Percentiles rank a stretch among this genome's conserved stretches.
phyloP scores from a whole-genome alignment of 2,113 vertebrate species.

The Raja brachyura region DNA sequence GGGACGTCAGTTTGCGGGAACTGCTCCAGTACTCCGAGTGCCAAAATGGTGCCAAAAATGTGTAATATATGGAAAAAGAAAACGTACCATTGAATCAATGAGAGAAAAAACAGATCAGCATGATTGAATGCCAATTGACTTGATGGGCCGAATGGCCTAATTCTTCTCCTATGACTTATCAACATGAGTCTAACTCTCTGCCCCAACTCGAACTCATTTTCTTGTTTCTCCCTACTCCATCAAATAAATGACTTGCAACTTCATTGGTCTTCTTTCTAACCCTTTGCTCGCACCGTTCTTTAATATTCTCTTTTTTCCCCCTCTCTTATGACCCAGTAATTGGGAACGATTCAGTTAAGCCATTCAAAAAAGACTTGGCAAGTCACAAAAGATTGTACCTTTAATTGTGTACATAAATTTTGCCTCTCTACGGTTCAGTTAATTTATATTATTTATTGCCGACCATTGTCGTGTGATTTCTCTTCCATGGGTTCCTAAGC shows the following conservation, averaged over 20 bases:
- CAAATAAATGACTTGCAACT: neutral
- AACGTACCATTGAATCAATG: too few species aligned
- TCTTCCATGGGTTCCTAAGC: neutral
- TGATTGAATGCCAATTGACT: too few species aligned
- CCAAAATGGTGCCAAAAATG: too few species aligned
- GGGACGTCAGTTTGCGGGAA: too few species aligned
- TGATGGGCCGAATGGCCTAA: too few species aligned
- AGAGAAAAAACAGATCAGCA: too few species aligned
- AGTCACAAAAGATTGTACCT: neutral
- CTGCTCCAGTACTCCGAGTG: too few species aligned
- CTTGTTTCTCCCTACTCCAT: neutral
- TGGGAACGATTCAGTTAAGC: neutral
- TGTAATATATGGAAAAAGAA: too few species aligned
- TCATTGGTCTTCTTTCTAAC: neutral
- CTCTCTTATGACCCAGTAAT: neutral
- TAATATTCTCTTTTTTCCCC: neutral
- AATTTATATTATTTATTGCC: slow-evolving; percentile 22
- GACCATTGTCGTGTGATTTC: neutral
- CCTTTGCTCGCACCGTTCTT: neutral
- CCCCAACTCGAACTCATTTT: neutral
- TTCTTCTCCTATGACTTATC: too few species aligned
- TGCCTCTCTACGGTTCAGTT: neutral
- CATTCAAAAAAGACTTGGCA: neutral
- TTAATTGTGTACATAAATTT: neutral
- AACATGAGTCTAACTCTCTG: neutral